A percentile compares a stretch with the other conserved stretches of the same genome.
Conservation (phyloP, 2,888 invertebrate genomes). For the Hemithea aestivaria region DNA sequence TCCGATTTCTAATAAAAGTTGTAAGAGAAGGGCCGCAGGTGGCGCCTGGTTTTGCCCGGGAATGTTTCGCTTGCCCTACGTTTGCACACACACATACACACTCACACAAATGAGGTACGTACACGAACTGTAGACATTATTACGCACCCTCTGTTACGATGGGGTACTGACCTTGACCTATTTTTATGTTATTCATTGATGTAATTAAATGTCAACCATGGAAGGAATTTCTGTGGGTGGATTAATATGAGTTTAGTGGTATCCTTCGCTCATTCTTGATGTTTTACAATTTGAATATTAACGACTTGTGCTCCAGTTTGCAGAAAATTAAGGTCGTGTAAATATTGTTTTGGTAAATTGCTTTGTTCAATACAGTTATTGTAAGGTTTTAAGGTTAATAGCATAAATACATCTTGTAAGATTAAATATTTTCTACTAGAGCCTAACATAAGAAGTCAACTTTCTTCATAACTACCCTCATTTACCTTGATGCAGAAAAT, state of each 20-base stretch:
- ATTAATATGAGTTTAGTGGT: constrained; percentile 20
- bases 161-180: constrained; percentile 29
- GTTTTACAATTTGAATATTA: too few relatives aligned
- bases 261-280: constrained; percentile 2
- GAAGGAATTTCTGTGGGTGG: constrained; percentile 20
- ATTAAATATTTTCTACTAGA: too few relatives aligned
- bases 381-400: too few relatives aligned
- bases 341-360: too few relatives aligned
- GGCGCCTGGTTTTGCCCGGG: constrained; percentile 13
- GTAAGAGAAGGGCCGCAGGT: constrained; percentile 6
- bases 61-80: constrained; percentile 11
- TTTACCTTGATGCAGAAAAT: too few relatives aligned
- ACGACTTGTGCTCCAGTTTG: too few relatives aligned
- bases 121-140: constrained; percentile 8
- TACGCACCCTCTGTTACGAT: constrained; percentile 25
- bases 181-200: constrained; percentile 28
- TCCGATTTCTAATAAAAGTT: constrained; percentile 17
- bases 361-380: neutral
- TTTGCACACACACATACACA: constrained; percentile 12
- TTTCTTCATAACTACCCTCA: too few relatives aligned
- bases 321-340: constrained; percentile 8
- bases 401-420: too few relatives aligned
- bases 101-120: constrained; percentile 8
- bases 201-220: constrained; percentile 29
- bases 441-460: too few relatives aligned